A percentile compares a stretch with the other conserved stretches of the same genome.
These are phyloP conservation scores for Hippopotamyrus pictus DNA, from an alignment of 2,797 vertebrate genomes.

Conservation along the genomic window DNA sequence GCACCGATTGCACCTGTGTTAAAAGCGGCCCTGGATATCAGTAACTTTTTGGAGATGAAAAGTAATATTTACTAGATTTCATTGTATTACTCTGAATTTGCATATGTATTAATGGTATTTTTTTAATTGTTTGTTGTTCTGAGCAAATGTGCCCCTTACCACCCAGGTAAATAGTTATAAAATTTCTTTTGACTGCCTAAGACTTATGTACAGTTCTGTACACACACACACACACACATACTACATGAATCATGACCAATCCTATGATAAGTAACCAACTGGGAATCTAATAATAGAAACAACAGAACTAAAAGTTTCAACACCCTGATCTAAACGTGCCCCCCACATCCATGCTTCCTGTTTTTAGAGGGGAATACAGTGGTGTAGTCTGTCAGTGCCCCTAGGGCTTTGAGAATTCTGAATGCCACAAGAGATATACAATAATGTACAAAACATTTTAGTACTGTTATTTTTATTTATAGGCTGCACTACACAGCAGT, in stretches of 20 bases:
- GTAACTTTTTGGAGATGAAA: background rate
- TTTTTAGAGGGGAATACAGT: background rate
- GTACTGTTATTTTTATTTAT: constrained; percentile 16
- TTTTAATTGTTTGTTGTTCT: background rate
- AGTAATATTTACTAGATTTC: background rate
- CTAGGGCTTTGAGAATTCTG: background rate
- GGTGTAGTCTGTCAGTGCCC: background rate
- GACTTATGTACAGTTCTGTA: background rate
- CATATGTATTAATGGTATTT: background rate
- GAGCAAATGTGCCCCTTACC: background rate
- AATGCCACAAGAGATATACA: background rate
- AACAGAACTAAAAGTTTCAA: background rate
- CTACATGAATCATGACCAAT: background rate
- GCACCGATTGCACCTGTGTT: too few species aligned
- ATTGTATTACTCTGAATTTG: background rate
- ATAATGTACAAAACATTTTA: background rate
- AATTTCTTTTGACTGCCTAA: background rate
- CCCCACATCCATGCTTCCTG: background rate
- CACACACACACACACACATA: background rate
- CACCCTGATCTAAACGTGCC: background rate
- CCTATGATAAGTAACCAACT: background rate
- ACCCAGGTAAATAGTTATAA: background rate
- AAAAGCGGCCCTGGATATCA: too few species aligned
- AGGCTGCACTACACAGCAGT: background rate
- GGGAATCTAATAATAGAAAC: background rate